A percentile compares a stretch with the other conserved stretches of the same genome.
These are phyloP conservation scores for Sinocyclocheilus rhinocerous DNA, from an alignment of 2,113 vertebrate species.

Conservation along the genomic window DNA sequence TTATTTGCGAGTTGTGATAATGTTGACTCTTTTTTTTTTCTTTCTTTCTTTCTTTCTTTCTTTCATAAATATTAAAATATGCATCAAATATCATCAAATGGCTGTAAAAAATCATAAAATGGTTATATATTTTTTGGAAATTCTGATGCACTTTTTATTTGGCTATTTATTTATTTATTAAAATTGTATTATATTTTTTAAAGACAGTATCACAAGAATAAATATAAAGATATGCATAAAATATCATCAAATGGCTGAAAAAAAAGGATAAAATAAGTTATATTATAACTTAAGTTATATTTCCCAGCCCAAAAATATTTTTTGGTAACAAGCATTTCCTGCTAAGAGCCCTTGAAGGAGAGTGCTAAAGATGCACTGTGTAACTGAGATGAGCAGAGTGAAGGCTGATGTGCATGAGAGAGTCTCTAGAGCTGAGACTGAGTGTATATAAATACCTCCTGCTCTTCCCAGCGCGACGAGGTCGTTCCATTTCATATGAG, in stretches of 20 bases:
- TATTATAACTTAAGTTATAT: background rate
- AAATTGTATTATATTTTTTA: too few species aligned
- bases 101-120: too few species aligned
- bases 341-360: background rate
- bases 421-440: background rate
- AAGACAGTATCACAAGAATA: background rate
- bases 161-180: too few species aligned
- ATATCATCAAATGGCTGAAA: background rate
- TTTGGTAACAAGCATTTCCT: background rate
- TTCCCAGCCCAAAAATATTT: background rate
- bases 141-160: too few species aligned
- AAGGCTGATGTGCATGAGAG: background rate
- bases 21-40: too few species aligned
- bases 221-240: background rate
- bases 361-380: background rate
- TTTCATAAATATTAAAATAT: too few species aligned
- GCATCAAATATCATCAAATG: too few species aligned
- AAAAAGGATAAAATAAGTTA: background rate
- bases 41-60: too few species aligned
- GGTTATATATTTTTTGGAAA: too few species aligned
- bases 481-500: conserved; percentile 88
- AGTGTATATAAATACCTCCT: conserved; percentile 84
- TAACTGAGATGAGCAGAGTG: background rate
- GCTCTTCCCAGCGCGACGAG: conserved; percentile 89
- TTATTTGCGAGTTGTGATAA: too few species aligned